Percentiles rank a stretch among this genome's conserved stretches.
Conservation (phyloP, 1,140 invertebrate genomes). For the Ditylenchus dipsaci region DNA sequence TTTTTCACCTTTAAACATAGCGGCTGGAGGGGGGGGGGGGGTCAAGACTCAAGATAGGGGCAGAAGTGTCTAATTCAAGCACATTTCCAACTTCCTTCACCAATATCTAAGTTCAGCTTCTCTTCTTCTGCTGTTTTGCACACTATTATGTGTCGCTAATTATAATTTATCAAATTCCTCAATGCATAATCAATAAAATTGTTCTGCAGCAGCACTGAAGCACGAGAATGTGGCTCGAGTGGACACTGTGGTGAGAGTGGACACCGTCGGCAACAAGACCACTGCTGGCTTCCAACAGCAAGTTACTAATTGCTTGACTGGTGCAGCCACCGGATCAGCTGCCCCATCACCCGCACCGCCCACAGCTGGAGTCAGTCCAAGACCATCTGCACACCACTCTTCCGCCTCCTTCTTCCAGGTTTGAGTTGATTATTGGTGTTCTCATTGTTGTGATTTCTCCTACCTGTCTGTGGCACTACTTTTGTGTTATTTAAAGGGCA, state of each 20-base stretch:
- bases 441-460: background rate
- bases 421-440: slow-evolving; percentile 7
- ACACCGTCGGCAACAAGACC: slow-evolving; percentile 23
- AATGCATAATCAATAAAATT: background rate
- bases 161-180: no score
- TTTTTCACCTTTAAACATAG: no score
- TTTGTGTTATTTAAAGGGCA: background rate
- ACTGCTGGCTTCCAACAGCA: slow-evolving; percentile 15
- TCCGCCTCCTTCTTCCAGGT: slow-evolving; percentile 14
- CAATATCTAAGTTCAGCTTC: no score
- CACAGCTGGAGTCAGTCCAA: slow-evolving; percentile 11
- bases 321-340: slow-evolving; percentile 19
- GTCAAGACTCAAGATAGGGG: no score
- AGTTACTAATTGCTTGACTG: slow-evolving; percentile 6
- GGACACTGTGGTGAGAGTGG: slow-evolving; percentile 54
- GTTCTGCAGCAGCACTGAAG: slow-evolving; percentile 37
- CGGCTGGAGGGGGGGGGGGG: no score
- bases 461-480: background rate
- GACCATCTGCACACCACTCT: slow-evolving; percentile 7
- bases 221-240: slow-evolving; percentile 58
- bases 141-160: no score
- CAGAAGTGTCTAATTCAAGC: no score
- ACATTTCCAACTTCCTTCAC: background rate
- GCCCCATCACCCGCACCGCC: slow-evolving; percentile 36
- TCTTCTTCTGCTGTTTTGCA: no score